Percentiles rank a stretch among this genome's conserved stretches.
Evolutionary conservation across 2,888 invertebrate species (phyloP).

Genomic region (Morinoia aosen): DNA sequence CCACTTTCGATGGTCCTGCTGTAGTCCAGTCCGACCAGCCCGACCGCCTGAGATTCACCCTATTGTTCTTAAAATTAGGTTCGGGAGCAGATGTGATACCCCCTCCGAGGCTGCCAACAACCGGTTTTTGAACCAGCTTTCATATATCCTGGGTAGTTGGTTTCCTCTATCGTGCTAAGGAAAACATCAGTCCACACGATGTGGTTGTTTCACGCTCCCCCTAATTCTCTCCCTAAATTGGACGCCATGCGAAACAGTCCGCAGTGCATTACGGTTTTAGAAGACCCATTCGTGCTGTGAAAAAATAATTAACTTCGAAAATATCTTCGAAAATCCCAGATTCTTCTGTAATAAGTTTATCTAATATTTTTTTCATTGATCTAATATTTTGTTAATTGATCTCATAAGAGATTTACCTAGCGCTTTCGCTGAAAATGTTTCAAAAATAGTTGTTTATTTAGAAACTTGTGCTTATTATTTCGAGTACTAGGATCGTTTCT

Average conservation of each 20-base stretch:
- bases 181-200: neutral
- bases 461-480: no score
- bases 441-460: neutral
- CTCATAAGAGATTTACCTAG: neutral
- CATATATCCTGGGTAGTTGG: neutral
- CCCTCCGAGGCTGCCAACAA: neutral
- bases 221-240: neutral
- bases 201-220: neutral
- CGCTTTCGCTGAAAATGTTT: neutral
- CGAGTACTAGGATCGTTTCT: no score
- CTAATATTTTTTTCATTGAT: no score
- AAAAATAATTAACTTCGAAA: neutral
- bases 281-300: neutral
- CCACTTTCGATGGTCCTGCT: neutral
- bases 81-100: constrained; percentile 17
- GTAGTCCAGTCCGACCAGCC: neutral
- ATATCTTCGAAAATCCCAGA: no score
- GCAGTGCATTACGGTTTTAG: neutral
- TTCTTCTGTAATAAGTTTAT: no score
- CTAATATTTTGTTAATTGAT: no score
- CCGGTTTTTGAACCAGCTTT: neutral
- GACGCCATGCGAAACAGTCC: neutral
- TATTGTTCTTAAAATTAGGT: constrained; percentile 1
- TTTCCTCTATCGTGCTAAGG: neutral
- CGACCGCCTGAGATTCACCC: neutral